Evolutionary conservation across 2,797 vertebrate species (phyloP).

Genomic region (Enteromius viviparus): DNA sequence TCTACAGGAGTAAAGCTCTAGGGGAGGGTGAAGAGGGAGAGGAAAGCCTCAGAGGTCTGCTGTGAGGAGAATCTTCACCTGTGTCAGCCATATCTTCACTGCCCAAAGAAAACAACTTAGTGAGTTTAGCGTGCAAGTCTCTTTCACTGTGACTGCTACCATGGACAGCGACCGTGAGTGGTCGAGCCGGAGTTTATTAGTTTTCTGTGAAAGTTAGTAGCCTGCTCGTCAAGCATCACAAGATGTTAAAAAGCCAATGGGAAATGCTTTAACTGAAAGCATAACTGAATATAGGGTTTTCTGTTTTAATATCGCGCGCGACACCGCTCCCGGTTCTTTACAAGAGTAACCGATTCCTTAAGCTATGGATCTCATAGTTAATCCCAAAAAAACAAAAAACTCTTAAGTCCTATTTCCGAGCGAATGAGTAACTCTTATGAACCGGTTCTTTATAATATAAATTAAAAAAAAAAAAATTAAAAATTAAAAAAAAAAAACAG

Average conservation of each 20-base stretch:
- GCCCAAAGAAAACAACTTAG: background rate
- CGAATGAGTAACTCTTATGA: background rate
- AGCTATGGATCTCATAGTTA: background rate
- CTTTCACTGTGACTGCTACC: conserved; percentile 38
- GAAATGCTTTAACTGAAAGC: background rate
- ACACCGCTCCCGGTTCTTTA: no score
- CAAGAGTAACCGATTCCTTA: no score
- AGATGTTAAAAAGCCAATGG: background rate
- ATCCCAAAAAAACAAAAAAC: background rate
- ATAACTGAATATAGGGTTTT: background rate
- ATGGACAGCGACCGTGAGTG: conserved; percentile 58
- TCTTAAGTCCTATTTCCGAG: background rate
- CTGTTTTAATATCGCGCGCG: background rate
- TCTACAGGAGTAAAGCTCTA: conserved; percentile 61
- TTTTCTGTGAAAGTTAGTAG: background rate
- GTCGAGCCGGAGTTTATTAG: background rate
- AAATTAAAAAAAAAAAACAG: background rate
- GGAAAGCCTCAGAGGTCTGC: background rate
- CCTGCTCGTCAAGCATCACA: background rate
- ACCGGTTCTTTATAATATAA: background rate
- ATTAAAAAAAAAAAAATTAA: no score
- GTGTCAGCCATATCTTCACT: background rate
- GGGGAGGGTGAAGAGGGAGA: conserved; percentile 22
- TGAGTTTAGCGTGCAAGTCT: background rate
- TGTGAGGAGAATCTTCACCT: background rate